Conservation (phyloP, 1,140 invertebrate genomes). For the Bombus fervidus region DNA sequence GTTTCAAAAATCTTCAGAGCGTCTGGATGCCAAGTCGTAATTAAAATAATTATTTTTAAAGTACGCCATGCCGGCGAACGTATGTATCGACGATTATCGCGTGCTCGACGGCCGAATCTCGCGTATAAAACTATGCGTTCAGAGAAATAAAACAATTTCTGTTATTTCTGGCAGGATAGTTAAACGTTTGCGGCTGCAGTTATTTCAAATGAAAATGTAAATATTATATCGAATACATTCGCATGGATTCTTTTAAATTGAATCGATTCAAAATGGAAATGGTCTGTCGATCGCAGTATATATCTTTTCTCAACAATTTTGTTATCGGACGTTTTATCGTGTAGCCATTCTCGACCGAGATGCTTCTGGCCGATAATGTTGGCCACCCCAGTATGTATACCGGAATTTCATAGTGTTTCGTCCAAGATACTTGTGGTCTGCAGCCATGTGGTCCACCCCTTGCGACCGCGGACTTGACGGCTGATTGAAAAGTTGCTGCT, state of each 20-base stretch:
- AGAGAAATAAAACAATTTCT: not conserved
- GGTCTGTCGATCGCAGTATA: not conserved
- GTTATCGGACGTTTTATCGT: not conserved
- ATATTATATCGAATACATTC: not conserved
- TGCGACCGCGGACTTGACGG: conserved; percentile 63
- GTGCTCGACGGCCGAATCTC: not conserved
- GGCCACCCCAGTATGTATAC: not conserved
- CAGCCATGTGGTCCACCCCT: conserved; percentile 38
- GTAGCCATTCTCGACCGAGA: not conserved
- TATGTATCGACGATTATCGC: conserved; percentile 9
- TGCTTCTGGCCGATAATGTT: not conserved
- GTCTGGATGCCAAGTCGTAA: conserved; percentile 1
- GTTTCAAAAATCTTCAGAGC: conserved; percentile 14
- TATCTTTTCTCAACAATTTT: not conserved
- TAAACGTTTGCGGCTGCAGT: not conserved
- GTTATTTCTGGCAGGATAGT: not conserved
- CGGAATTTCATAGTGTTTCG: conserved; percentile 38
- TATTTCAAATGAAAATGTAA: not conserved
- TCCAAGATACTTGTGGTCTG: conserved; percentile 42
- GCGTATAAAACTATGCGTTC: not conserved
- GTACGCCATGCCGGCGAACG: not conserved
- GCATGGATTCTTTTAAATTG: not conserved
- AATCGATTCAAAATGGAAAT: not conserved
- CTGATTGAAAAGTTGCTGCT: conserved; percentile 80
- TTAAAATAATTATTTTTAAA: conserved; percentile 43